Conservation (phyloP, 2,888 invertebrate genomes). For the Keiferia lycopersicella region DNA sequence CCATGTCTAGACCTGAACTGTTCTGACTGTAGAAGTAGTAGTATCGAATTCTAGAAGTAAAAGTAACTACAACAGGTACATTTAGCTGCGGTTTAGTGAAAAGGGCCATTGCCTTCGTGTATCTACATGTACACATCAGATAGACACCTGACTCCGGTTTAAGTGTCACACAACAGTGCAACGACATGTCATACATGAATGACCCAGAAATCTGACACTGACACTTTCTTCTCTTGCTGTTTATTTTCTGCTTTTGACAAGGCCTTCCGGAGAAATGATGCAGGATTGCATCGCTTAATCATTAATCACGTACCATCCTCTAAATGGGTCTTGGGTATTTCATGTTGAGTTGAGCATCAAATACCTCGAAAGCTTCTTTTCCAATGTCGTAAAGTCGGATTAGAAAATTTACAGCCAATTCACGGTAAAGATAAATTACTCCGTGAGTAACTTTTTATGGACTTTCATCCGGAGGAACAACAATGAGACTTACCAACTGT, state of each 20-base stretch:
- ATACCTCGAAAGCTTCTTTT: background rate
- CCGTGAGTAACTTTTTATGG: slow-evolving; percentile 24
- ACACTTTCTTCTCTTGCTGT: slow-evolving; percentile 22
- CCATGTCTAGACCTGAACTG: too few relatives aligned
- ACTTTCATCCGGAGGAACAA: slow-evolving; percentile 27
- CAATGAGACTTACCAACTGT: slow-evolving; percentile 22
- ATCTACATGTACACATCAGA: background rate
- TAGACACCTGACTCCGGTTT: slow-evolving; percentile 57
- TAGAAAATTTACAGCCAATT: slow-evolving; percentile 18
- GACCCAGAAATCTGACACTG: slow-evolving; percentile 41
- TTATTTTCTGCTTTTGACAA: background rate
- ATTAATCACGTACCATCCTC: background rate
- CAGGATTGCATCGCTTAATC: background rate
- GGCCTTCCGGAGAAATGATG: slow-evolving; percentile 5
- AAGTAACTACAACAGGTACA: background rate
- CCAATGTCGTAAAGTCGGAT: slow-evolving; percentile 2
- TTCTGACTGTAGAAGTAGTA: too few relatives aligned
- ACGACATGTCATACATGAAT: slow-evolving; percentile 58
- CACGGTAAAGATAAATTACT: slow-evolving; percentile 8
- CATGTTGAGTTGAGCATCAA: background rate
- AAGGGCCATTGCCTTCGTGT: slow-evolving; percentile 15
- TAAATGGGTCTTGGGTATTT: background rate
- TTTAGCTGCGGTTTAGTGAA: background rate
- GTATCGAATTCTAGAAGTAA: background rate
- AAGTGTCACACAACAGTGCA: slow-evolving; percentile 64